phyloP scores from a whole-genome alignment of 2,888 invertebrate genomes.

The Aphidoletes aphidimyza region DNA sequence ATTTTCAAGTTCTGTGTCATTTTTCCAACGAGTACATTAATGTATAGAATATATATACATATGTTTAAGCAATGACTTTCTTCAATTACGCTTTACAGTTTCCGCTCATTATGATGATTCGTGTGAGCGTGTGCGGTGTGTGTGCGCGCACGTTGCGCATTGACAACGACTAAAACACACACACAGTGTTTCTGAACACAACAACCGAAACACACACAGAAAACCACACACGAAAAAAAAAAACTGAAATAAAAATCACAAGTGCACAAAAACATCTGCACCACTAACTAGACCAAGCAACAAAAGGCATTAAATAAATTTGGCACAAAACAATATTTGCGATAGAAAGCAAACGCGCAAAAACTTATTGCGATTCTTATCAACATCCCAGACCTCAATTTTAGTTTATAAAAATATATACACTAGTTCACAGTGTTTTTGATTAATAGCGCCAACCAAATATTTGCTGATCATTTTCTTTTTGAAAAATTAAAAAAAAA shows the following conservation, averaged over 20 bases:
- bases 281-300: constrained; percentile 10
- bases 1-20: constrained; percentile 35
- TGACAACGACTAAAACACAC: too few relatives aligned
- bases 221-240: not conserved
- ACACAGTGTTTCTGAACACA: too few relatives aligned
- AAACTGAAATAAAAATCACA: not conserved
- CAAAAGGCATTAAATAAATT: not conserved
- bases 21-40: too few relatives aligned
- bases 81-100: not conserved
- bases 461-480: too few relatives aligned
- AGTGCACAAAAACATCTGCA: constrained; percentile 12
- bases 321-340: constrained; percentile 37
- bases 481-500: too few relatives aligned
- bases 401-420: not conserved
- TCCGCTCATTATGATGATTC: too few relatives aligned
- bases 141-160: too few relatives aligned
- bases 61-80: not conserved
- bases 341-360: not conserved
- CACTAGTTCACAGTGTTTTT: not conserved
- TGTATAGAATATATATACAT: not conserved
- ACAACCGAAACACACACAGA: too few relatives aligned
- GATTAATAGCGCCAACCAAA: too few relatives aligned
- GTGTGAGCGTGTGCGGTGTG: too few relatives aligned
- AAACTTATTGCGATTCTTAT: constrained; percentile 48
- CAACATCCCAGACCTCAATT: not conserved